Evolutionary conservation across 2,888 invertebrate species (phyloP).

Genomic region (Machimus atricapillus): DNA sequence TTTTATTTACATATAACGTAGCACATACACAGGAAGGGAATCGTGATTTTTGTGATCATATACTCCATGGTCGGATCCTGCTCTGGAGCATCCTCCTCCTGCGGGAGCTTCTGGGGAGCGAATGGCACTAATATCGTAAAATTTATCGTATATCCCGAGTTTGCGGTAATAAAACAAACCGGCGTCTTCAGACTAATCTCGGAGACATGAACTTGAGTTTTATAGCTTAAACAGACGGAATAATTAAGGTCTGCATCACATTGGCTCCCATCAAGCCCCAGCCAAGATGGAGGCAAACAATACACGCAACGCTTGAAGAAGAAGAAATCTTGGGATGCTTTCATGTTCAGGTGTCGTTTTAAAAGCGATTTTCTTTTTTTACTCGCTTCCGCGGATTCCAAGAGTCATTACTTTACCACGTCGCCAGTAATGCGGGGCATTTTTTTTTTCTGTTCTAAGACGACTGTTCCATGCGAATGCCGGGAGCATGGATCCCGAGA

Average conservation of each 20-base stretch:
- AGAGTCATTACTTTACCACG: not conserved
- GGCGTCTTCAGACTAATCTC: constrained; percentile 35
- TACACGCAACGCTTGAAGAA: not conserved
- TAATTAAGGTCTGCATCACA: constrained; percentile 32
- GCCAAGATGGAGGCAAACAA: not conserved
- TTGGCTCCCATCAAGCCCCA: constrained; percentile 18
- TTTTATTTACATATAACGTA: constrained; percentile 2
- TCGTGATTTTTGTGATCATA: not conserved
- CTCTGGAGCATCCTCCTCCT: not conserved
- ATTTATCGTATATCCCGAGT: constrained; percentile 22
- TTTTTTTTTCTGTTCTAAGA: not conserved
- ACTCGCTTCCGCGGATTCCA: not conserved
- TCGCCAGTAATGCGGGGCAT: not conserved
- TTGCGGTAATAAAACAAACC: constrained; percentile 35
- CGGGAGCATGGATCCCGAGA: not conserved
- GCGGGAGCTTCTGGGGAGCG: not conserved
- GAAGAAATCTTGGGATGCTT: not conserved
- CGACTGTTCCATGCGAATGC: not conserved
- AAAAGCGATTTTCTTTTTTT: not conserved
- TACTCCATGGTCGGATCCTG: not conserved
- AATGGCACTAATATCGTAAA: constrained; percentile 31
- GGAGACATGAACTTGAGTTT: constrained; percentile 36
- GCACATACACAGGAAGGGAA: not conserved
- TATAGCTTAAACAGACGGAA: constrained; percentile 27
- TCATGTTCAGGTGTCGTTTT: not conserved